Evolutionary conservation across 2,888 invertebrate genomes (phyloP).

Genomic region (Lordiphosa fenestrarum): DNA sequence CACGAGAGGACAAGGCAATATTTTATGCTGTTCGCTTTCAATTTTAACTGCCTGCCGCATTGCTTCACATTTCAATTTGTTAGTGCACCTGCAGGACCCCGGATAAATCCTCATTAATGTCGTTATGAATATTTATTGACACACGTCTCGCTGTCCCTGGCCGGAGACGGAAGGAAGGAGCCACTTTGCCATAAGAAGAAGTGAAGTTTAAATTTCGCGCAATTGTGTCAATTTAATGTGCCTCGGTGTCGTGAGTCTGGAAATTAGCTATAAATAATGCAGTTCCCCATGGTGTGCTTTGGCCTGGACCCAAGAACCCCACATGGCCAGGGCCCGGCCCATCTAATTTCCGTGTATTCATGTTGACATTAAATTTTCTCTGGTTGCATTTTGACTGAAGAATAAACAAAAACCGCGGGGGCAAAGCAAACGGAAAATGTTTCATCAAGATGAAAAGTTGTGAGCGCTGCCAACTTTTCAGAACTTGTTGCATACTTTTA

Average conservation of each 20-base stretch:
- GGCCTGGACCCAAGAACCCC: conserved; percentile 7
- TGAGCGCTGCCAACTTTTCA: conserved; percentile 6
- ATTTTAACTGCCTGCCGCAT: conserved; percentile 32
- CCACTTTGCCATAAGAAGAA: neutral
- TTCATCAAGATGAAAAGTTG: conserved; percentile 55
- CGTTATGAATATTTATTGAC: conserved; percentile 78
- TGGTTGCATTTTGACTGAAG: conserved; percentile 15
- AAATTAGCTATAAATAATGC: conserved; percentile 52
- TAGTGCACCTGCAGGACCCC: conserved; percentile 9
- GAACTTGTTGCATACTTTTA: conserved; percentile 58
- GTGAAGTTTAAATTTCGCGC: conserved; percentile 25
- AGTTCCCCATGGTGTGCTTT: conserved; percentile 57
- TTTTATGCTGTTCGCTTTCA: conserved; percentile 40
- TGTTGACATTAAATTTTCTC: conserved; percentile 3
- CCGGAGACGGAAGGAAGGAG: neutral
- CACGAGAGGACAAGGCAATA: conserved; percentile 26
- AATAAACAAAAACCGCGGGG: neutral
- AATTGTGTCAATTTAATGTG: neutral
- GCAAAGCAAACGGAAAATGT: conserved; percentile 29
- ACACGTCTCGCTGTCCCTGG: conserved; percentile 2
- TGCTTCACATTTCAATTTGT: conserved; percentile 36
- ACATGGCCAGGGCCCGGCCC: neutral
- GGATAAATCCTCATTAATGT: conserved; percentile 75
- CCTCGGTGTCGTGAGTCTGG: neutral
- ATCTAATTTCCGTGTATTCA: neutral